These are phyloP conservation scores for Cetonia aurata DNA, from an alignment of 2,888 invertebrate genomes.

Conservation along the genomic window DNA sequence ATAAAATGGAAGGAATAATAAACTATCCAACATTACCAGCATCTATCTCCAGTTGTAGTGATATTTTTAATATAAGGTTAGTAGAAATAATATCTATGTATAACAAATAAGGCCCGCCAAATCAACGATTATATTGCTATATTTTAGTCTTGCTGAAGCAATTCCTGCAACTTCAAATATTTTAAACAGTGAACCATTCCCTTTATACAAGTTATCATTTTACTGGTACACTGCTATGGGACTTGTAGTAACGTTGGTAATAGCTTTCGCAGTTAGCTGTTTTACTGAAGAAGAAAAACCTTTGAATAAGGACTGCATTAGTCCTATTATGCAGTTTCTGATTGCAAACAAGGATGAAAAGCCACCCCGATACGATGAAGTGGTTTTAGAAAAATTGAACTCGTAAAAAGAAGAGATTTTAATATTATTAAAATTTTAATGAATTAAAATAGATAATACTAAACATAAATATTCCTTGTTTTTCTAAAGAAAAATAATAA, in stretches of 20 bases:
- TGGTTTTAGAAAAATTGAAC: no score
- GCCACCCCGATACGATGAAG: not conserved
- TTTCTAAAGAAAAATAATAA: no score
- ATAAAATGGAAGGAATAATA: slow-evolving; percentile 53
- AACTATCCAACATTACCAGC: slow-evolving; percentile 58
- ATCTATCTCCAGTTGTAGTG: slow-evolving; percentile 50
- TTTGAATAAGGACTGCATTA: slow-evolving; percentile 72
- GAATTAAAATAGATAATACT: no score
- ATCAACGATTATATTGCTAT: not conserved
- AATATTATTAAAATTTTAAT: no score
- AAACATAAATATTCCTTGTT: no score
- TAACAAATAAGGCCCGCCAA: no score
- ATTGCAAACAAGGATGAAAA: not conserved
- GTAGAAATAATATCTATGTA: no score
- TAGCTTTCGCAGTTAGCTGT: slow-evolving; percentile 75
- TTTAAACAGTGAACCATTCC: slow-evolving; percentile 60
- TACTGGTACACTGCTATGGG: slow-evolving; percentile 78
- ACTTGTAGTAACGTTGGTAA: slow-evolving; percentile 70
- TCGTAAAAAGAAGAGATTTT: no score
- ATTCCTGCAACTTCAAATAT: not conserved
- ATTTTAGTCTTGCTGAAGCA: slow-evolving; percentile 1
- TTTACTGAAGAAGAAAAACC: slow-evolving; percentile 68
- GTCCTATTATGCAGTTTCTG: slow-evolving; percentile 61
- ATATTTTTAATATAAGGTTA: not conserved
- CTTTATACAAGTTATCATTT: slow-evolving; percentile 76